These are phyloP conservation scores for Synanceia verrucosa DNA, from an alignment of 2,797 vertebrate genomes.

Conservation along the genomic window DNA sequence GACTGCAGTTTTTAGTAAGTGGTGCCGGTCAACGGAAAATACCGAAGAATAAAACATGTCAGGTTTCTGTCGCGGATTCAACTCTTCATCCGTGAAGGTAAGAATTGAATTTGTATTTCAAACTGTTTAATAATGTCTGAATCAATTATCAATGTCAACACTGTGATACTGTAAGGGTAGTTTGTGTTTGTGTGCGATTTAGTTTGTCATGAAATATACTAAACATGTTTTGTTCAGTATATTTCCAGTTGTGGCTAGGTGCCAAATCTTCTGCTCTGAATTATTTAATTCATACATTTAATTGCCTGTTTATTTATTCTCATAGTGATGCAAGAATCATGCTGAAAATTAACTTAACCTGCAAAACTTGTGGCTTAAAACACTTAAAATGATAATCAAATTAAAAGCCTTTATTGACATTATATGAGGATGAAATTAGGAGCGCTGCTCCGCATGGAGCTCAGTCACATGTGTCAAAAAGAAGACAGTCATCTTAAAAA, in stretches of 20 bases:
- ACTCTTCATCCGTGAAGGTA: slow-evolving; percentile 63
- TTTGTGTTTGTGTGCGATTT: not conserved
- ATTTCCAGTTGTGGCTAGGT: not conserved
- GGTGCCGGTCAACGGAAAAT: not conserved
- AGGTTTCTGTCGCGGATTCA: slow-evolving; percentile 43
- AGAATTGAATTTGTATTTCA: not conserved
- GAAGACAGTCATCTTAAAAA: too few relatives aligned
- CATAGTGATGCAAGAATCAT: not conserved
- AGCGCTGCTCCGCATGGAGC: too few relatives aligned
- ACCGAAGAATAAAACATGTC: slow-evolving; percentile 60
- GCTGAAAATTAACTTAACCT: not conserved
- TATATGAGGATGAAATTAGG: too few relatives aligned
- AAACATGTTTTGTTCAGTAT: not conserved
- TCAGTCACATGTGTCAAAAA: too few relatives aligned
- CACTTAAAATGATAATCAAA: too few relatives aligned
- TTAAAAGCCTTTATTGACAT: too few relatives aligned
- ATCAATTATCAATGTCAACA: too few relatives aligned
- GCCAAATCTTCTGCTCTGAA: fast-evolving
- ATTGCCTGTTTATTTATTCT: not conserved
- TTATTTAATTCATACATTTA: too few relatives aligned
- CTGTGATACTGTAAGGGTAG: not conserved
- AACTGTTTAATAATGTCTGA: not conserved
- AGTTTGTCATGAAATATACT: not conserved
- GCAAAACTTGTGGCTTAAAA: too few relatives aligned
- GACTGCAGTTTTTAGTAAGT: not conserved